These are phyloP conservation scores for Falco columbarius DNA, from an alignment of 2,797 vertebrate genomes.

Conservation along the genomic window DNA sequence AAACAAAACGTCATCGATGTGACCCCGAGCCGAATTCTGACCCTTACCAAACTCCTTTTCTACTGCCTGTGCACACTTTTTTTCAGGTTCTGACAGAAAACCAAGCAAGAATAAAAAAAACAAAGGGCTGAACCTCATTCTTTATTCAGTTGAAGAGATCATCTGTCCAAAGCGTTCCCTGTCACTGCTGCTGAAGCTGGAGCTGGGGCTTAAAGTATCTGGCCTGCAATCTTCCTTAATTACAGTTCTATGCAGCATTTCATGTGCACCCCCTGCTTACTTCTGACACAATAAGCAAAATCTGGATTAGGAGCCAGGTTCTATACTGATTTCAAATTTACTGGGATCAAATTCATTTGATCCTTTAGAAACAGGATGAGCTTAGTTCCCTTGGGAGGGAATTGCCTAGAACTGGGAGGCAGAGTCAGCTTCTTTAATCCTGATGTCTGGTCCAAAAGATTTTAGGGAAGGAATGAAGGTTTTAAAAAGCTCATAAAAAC, in stretches of 20 bases:
- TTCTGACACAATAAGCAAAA: not conserved
- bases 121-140: not conserved
- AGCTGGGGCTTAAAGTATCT: not conserved
- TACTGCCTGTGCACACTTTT: not conserved
- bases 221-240: not conserved
- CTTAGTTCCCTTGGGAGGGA: not conserved
- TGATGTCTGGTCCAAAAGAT: not conserved
- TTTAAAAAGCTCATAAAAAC: not conserved
- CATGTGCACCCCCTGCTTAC: not conserved
- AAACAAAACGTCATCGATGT: not conserved
- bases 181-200: not conserved
- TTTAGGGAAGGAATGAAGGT: not conserved
- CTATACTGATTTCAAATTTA: not conserved
- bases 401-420: not conserved
- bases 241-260: not conserved
- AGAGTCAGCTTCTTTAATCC: not conserved
- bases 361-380: not conserved
- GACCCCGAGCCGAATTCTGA: not conserved
- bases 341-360: not conserved
- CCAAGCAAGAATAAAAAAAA: not conserved
- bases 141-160: not conserved
- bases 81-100: not conserved
- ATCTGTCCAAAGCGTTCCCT: not conserved
- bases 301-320: not conserved
- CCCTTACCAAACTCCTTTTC: not conserved